Conservation (phyloP, 2,797 vertebrate species). For the Pelobates cultripes region DNA sequence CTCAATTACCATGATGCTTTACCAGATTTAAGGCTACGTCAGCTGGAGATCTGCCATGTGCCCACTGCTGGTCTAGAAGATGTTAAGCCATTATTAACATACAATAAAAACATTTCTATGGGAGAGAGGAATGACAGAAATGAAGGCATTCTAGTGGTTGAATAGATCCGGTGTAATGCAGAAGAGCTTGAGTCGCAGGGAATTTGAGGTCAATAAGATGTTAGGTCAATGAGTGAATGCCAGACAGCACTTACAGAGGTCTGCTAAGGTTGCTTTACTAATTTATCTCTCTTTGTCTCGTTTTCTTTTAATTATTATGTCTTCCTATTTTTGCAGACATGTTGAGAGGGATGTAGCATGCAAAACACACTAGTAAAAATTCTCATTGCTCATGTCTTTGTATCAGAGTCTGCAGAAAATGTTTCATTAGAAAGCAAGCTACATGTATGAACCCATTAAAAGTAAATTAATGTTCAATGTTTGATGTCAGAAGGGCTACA, state of each 20-base stretch:
- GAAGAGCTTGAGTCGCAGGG: slow-evolving; percentile 46
- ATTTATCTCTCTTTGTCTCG: slow-evolving; percentile 59
- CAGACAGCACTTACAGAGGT: slow-evolving; percentile 66
- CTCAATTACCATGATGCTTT: too few relatives aligned
- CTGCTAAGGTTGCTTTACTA: slow-evolving; percentile 68
- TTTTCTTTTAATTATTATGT: slow-evolving; percentile 28
- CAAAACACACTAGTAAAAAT: background rate
- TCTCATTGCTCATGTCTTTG: background rate
- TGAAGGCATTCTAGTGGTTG: slow-evolving; percentile 14
- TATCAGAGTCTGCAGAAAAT: background rate
- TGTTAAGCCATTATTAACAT: slow-evolving; percentile 45
- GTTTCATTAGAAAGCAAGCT: too few relatives aligned
- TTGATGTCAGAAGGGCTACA: too few relatives aligned
- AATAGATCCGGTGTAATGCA: slow-evolving; percentile 52
- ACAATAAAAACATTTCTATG: slow-evolving; percentile 32
- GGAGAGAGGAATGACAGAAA: slow-evolving; percentile 35
- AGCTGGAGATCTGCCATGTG: too few relatives aligned
- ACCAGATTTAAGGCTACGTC: too few relatives aligned
- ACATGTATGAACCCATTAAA: too few relatives aligned
- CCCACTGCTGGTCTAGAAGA: slow-evolving; percentile 1
- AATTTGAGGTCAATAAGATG: slow-evolving; percentile 67
- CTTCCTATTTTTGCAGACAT: slow-evolving; percentile 11
- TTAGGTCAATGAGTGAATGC: slow-evolving; percentile 66
- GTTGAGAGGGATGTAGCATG: background rate
- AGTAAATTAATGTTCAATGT: too few relatives aligned